phyloP scores from a whole-genome alignment of 2,797 vertebrate genomes.

The Manis crassicaudata region DNA sequence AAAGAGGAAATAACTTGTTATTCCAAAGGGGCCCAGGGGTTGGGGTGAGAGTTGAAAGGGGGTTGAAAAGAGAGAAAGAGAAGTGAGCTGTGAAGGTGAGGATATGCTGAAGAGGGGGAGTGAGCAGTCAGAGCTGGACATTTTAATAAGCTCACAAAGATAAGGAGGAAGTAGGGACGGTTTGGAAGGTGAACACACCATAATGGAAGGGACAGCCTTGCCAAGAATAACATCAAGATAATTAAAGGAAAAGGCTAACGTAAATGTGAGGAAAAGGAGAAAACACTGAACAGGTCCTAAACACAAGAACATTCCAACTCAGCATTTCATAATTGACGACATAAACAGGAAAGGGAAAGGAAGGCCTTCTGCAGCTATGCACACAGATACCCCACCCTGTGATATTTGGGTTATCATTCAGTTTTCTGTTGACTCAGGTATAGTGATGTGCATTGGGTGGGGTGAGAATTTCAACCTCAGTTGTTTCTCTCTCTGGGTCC shows the following conservation, averaged over 20 bases:
- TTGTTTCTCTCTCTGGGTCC: slow-evolving; percentile 42
- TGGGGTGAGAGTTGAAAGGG: slow-evolving; percentile 76
- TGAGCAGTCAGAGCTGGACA: slow-evolving; percentile 62
- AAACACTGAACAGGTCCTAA: slow-evolving; percentile 72
- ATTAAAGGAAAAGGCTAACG: slow-evolving; percentile 81
- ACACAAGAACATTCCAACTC: slow-evolving; percentile 69
- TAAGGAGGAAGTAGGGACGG: slow-evolving; percentile 78
- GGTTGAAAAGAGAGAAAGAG: slow-evolving; percentile 79
- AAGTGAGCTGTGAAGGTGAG: slow-evolving; percentile 86
- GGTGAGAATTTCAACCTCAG: slow-evolving; percentile 35
- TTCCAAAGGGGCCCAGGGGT: slow-evolving; percentile 80
- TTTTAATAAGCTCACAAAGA: slow-evolving; percentile 76
- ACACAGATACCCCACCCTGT: slow-evolving; percentile 13
- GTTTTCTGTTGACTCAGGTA: slow-evolving; percentile 76
- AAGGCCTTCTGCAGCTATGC: slow-evolving; percentile 27
- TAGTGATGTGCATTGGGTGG: slow-evolving; percentile 20
- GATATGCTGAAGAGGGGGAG: slow-evolving; percentile 69
- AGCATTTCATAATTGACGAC: slow-evolving; percentile 68
- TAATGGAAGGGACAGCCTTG: slow-evolving; percentile 67
- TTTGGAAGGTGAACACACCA: slow-evolving; percentile 80
- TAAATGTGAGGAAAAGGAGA: slow-evolving; percentile 78
- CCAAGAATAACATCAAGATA: slow-evolving; percentile 84
- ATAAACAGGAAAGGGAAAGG: slow-evolving; percentile 80
- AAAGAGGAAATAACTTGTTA: slow-evolving; percentile 89
- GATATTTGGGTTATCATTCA: slow-evolving; percentile 46